A percentile compares a stretch with the other conserved stretches of the same genome.
Evolutionary conservation across 2,113 vertebrate species (phyloP).

Genomic region (Gobiocypris rarus): DNA sequence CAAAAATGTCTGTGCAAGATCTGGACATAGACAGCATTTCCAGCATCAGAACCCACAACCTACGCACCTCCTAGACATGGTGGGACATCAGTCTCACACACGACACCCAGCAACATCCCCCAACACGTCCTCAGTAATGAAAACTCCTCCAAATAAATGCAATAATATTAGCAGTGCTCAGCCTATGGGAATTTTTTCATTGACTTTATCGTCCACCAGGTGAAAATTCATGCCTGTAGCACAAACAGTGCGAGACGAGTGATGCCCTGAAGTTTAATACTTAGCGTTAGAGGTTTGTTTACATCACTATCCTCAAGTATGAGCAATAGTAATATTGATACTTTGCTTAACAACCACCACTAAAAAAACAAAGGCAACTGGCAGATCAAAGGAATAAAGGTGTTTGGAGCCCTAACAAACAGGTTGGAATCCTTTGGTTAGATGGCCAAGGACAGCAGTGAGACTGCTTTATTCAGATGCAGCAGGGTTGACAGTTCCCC

Average conservation of each 20-base stretch:
- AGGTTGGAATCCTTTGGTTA: background rate
- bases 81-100: background rate
- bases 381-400: background rate
- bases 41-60: background rate
- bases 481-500: constrained; percentile 27
- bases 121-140: background rate
- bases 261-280: constrained; percentile 15
- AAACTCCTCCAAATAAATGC: background rate
- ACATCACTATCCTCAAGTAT: constrained; percentile 4
- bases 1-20: background rate
- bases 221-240: constrained; percentile 1
- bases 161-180: background rate
- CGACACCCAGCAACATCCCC: background rate
- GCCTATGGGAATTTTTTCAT: background rate
- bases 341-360: background rate
- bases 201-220: background rate
- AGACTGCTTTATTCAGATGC: constrained; percentile 29
- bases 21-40: background rate
- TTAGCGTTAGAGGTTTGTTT: background rate
- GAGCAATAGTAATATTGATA: background rate
- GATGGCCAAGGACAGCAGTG: constrained; percentile 24
- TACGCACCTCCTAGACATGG: background rate
- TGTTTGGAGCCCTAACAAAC: background rate
- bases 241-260: background rate
- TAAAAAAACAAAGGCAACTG: background rate